Conservation (phyloP, 2,113 vertebrate species). For the Rhinolophus sinicus region DNA sequence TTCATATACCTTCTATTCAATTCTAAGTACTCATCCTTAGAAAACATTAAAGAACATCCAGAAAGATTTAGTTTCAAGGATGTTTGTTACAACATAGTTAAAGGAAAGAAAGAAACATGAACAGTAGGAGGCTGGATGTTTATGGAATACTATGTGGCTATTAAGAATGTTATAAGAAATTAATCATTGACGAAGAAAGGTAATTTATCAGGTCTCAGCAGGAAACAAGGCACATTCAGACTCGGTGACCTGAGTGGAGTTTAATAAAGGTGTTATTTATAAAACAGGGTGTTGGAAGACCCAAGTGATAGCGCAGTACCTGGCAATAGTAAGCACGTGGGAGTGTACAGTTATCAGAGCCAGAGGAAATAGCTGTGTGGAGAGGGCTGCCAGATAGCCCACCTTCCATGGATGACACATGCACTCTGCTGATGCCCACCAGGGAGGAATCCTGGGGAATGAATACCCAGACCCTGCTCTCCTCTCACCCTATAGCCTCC, state of each 20-base stretch:
- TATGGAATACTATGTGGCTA: background rate
- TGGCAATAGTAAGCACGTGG: background rate
- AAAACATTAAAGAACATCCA: background rate
- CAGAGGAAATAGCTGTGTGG: background rate
- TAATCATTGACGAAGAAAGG: slow-evolving; percentile 47
- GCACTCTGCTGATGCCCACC: background rate
- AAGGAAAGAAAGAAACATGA: slow-evolving; percentile 14
- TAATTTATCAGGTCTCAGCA: background rate
- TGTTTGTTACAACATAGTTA: background rate
- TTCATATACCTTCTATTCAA: background rate
- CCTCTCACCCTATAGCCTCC: background rate
- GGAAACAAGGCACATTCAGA: background rate
- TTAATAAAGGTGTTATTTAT: slow-evolving; percentile 32
- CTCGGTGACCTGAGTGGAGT: background rate
- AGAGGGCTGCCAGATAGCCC: background rate
- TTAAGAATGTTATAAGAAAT: slow-evolving; percentile 26
- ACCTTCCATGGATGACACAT: background rate
- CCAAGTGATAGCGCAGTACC: background rate
- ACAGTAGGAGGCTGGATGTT: background rate
- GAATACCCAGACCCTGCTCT: background rate
- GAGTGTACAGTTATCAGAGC: background rate
- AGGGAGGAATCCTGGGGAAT: background rate
- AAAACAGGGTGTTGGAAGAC: background rate
- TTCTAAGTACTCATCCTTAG: background rate
- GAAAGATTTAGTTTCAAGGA: background rate